Evolutionary conservation across 64 coral and sea anemone species (phyloP).

Genomic region (Montipora efflorescens): DNA sequence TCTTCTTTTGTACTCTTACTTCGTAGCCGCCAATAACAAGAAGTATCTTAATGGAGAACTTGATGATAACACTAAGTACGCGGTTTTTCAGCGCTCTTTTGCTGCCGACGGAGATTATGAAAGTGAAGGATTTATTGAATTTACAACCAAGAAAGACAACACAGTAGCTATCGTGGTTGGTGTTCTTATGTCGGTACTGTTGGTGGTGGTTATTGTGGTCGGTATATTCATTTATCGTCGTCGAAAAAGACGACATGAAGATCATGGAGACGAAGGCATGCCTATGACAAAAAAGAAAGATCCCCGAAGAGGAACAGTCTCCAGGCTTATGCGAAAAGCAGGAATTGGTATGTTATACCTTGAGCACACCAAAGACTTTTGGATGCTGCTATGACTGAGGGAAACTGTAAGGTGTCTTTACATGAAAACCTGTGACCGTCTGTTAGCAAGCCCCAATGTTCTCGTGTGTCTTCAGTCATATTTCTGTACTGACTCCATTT

Average conservation of each 20-base stretch:
- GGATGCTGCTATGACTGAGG: neutral
- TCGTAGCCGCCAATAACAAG: neutral
- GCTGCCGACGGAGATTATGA: neutral
- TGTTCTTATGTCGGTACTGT: neutral
- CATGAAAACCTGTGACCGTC: no score
- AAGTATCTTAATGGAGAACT: constrained; percentile 24
- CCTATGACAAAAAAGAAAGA: neutral
- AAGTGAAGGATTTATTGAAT: constrained; percentile 8
- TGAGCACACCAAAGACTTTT: neutral
- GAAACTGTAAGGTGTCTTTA: neutral
- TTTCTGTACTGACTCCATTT: no score
- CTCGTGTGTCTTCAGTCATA: no score
- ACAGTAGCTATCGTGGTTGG: neutral
- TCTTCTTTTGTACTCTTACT: neutral
- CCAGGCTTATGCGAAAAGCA: neutral
- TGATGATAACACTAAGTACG: neutral
- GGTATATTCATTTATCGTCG: neutral
- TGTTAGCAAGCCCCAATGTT: no score
- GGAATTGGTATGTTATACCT: neutral
- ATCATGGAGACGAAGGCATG: neutral
- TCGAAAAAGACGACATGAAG: neutral
- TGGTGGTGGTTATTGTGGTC: neutral
- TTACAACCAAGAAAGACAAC: neutral
- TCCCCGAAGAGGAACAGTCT: neutral
- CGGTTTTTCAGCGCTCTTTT: constrained; percentile 22